Evolutionary conservation across 2,888 invertebrate species (phyloP).

Genomic region (Acleris cristana): DNA sequence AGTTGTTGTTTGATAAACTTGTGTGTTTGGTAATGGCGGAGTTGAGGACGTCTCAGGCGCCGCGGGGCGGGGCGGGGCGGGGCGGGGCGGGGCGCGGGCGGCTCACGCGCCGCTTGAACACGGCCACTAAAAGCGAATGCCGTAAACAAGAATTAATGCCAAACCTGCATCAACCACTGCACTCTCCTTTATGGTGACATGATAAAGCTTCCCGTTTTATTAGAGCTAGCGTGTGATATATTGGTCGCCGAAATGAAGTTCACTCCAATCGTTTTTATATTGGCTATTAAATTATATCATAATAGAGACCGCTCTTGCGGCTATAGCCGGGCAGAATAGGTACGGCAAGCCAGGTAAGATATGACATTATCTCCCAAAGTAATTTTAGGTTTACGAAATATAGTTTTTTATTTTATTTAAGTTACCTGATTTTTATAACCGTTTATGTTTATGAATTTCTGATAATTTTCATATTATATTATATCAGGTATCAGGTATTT

Average conservation of each 20-base stretch:
- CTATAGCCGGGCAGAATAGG: background rate
- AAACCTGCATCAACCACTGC: constrained; percentile 76
- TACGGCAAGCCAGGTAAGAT: background rate
- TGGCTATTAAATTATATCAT: constrained; percentile 15
- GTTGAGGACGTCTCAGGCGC: background rate
- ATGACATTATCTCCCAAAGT: too few species aligned
- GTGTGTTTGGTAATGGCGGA: background rate
- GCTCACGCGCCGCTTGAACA: constrained; percentile 64
- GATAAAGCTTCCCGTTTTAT: constrained; percentile 70
- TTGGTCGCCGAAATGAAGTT: constrained; percentile 22
- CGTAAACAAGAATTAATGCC: constrained; percentile 81
- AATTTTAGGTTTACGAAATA: too few species aligned
- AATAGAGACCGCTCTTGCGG: background rate
- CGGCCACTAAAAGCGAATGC: constrained; percentile 78
- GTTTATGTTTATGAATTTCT: too few species aligned
- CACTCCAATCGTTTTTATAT: constrained; percentile 13
- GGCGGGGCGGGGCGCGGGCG: constrained; percentile 33
- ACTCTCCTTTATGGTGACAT: constrained; percentile 77
- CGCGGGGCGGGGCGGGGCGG: constrained; percentile 16
- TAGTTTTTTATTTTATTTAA: too few species aligned
- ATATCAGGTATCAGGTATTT: too few species aligned
- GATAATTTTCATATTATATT: too few species aligned
- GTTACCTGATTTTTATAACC: too few species aligned
- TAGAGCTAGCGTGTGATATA: constrained; percentile 46
- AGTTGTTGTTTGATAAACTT: background rate